Percentiles rank a stretch among this genome's conserved stretches.
Conservation (phyloP, 2,888 invertebrate species). For the Andrena minutula region DNA sequence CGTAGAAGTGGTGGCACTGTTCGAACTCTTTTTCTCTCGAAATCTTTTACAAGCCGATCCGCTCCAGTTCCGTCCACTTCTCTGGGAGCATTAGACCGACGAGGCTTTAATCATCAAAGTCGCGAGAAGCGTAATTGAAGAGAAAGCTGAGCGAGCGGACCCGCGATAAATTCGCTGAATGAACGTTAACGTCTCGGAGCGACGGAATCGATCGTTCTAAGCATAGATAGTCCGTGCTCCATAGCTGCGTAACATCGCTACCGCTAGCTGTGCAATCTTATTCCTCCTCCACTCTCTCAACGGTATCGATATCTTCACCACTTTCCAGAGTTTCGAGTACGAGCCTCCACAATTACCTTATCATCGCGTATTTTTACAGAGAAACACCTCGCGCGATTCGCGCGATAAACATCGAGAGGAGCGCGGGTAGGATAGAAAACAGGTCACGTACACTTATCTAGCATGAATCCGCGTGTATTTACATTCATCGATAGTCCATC, state of each 20-base stretch:
- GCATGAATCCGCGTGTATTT: slow-evolving; percentile 13
- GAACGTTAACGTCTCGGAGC: slow-evolving; percentile 30
- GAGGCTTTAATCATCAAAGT: slow-evolving; percentile 20
- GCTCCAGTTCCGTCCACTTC: background rate
- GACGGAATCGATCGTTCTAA: slow-evolving; percentile 6
- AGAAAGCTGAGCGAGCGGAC: slow-evolving; percentile 42
- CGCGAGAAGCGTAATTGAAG: slow-evolving; percentile 30
- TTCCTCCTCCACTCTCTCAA: background rate
- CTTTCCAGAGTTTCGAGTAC: background rate
- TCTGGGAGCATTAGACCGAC: background rate
- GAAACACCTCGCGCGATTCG: background rate
- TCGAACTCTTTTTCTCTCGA: too few species aligned
- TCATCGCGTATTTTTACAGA: background rate
- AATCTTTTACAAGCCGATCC: background rate
- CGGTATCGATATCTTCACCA: background rate
- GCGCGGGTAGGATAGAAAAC: slow-evolving; percentile 8
- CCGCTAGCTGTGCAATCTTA: background rate
- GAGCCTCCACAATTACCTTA: background rate
- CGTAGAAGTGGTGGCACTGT: too few species aligned
- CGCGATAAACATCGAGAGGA: background rate
- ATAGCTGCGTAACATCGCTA: too few species aligned
- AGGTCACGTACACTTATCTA: slow-evolving; percentile 26
- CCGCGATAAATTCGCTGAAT: slow-evolving; percentile 33
- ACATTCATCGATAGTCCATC: slow-evolving; percentile 27
- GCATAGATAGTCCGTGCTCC: background rate